Conservation (phyloP, 2,888 invertebrate species). For the Drosophila rubida region DNA sequence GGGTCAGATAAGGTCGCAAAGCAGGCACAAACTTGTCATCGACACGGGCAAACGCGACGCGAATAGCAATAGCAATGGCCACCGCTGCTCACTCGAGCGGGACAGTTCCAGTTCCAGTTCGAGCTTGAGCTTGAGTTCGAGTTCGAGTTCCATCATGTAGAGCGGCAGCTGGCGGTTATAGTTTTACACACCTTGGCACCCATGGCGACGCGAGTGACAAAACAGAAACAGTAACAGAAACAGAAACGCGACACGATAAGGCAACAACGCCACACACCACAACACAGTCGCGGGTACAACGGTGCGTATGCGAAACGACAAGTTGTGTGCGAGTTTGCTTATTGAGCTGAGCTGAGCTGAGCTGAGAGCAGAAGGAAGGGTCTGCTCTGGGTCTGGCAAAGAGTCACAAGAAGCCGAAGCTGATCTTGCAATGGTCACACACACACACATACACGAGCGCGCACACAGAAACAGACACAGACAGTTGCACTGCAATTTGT, state of each 20-base stretch:
- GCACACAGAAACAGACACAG: constrained; percentile 23
- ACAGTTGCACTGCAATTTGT: constrained; percentile 71
- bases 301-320: constrained; percentile 71
- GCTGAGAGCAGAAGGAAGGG: constrained; percentile 15
- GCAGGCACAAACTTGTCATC: constrained; percentile 60
- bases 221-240: constrained; percentile 45
- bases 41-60: constrained; percentile 49
- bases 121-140: constrained; percentile 72
- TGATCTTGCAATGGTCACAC: constrained; percentile 61
- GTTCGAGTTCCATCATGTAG: constrained; percentile 66
- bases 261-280: constrained; percentile 31
- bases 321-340: constrained; percentile 49
- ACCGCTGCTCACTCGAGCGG: constrained; percentile 83
- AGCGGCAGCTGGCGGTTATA: constrained; percentile 74
- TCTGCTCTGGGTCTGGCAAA: constrained; percentile 21
- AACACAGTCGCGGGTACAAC: constrained; percentile 49
- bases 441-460: constrained; percentile 23
- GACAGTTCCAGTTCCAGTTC: constrained; percentile 79
- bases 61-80: constrained; percentile 44
- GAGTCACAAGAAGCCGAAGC: constrained; percentile 43
- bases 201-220: constrained; percentile 76
- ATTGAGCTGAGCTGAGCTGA: constrained; percentile 55
- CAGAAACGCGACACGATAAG: constrained; percentile 10
- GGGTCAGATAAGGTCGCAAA: constrained; percentile 57
- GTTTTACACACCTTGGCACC: constrained; percentile 75